phyloP scores from a whole-genome alignment of 2,888 invertebrate species.

The Ochropleura leucogaster region DNA sequence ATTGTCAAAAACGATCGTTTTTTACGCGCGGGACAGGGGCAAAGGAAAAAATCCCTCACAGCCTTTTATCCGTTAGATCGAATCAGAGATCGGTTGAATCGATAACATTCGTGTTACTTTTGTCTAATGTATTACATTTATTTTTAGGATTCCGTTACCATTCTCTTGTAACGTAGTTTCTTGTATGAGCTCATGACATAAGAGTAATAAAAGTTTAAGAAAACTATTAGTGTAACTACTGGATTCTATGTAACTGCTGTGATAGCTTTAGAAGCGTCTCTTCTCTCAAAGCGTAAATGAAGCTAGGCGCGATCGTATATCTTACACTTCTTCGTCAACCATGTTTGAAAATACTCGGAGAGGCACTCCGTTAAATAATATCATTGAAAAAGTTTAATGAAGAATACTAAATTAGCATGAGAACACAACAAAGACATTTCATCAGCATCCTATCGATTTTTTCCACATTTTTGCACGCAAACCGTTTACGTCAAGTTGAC shows the following conservation, averaged over 20 bases:
- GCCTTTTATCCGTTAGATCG: constrained; percentile 57
- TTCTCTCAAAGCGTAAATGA: neutral
- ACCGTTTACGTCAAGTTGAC: constrained; percentile 80
- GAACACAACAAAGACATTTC: constrained; percentile 60
- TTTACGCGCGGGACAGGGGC: constrained; percentile 52
- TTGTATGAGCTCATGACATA: neutral
- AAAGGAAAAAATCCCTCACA: constrained; percentile 55
- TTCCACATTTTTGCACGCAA: constrained; percentile 68
- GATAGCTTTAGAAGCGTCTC: neutral
- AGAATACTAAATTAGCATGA: constrained; percentile 56
- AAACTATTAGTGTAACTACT: neutral
- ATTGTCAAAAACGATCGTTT: constrained; percentile 57
- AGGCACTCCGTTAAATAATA: constrained; percentile 10
- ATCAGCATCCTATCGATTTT: constrained; percentile 62
- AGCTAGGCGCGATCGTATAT: neutral
- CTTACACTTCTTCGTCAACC: neutral
- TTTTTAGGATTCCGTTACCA: constrained; percentile 28
- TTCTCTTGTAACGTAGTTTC: neutral
- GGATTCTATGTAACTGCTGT: neutral
- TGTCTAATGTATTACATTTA: constrained; percentile 39
- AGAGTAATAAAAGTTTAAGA: neutral
- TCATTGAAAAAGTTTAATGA: constrained; percentile 57
- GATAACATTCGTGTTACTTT: constrained; percentile 60
- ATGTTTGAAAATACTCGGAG: constrained; percentile 4
- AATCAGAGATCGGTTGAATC: constrained; percentile 58